Evolutionary conservation across 2,113 vertebrate genomes (phyloP).

Genomic region (Platichthys stellatus): DNA sequence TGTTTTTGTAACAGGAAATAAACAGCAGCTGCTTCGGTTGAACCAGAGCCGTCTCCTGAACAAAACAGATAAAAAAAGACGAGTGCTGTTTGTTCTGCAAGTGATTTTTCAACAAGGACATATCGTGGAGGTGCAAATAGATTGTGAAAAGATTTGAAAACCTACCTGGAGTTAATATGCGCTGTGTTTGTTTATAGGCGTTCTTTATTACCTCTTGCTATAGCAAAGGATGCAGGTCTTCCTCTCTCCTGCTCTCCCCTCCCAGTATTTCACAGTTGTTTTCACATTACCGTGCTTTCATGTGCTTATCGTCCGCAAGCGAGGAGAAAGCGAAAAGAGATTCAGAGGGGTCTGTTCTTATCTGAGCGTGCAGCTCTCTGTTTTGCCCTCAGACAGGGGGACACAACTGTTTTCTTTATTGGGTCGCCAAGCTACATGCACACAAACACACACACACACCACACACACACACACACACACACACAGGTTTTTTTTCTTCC

Average conservation of each 20-base stretch:
- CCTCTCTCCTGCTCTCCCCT: not conserved
- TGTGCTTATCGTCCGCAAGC: constrained; percentile 33
- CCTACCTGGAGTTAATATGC: not conserved
- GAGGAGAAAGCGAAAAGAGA: constrained; percentile 7
- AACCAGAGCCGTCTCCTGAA: constrained; percentile 14
- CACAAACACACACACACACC: not conserved
- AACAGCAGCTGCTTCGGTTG: constrained; percentile 41
- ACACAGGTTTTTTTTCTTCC: not conserved
- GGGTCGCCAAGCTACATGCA: not conserved
- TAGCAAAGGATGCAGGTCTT: constrained; percentile 10
- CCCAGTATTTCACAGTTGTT: not conserved
- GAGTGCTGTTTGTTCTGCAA: constrained; percentile 15
- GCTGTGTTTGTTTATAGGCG: not conserved
- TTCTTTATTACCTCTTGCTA: constrained; percentile 6
- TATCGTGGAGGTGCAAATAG: not conserved
- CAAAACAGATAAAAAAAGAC: not conserved
- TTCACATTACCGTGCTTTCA: constrained; percentile 25
- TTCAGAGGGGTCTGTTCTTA: constrained; percentile 35
- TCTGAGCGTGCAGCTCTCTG: constrained; percentile 45
- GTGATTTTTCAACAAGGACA: constrained; percentile 2
- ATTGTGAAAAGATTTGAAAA: not conserved
- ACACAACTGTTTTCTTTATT: constrained; percentile 46
- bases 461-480: constrained; percentile 1
- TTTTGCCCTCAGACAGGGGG: constrained; percentile 30
- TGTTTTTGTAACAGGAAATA: constrained; percentile 50